A percentile compares a stretch with the other conserved stretches of the same genome.
These are phyloP conservation scores for Drosophila mojavensis DNA, from an alignment of 1,140 invertebrate genomes.

Conservation along the genomic window DNA sequence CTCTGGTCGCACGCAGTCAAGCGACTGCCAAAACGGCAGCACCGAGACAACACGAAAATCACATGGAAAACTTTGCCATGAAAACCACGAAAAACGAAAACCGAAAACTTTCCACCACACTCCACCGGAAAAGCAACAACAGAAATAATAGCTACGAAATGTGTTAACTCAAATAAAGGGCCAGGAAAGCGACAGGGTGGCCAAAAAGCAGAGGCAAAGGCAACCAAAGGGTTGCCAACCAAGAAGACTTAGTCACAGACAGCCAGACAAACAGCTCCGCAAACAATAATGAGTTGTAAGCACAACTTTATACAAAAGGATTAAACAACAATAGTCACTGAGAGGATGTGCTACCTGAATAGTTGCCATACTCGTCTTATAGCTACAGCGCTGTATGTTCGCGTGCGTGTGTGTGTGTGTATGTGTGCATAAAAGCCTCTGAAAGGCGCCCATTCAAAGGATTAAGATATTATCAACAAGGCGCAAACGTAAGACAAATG, in stretches of 20 bases:
- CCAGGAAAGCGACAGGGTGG: not conserved
- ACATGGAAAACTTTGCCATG: conserved; percentile 54
- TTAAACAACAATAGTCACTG: conserved; percentile 73
- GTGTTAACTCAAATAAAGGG: conserved; percentile 44
- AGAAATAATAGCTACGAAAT: conserved; percentile 45
- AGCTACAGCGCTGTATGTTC: not conserved
- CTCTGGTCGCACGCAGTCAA: conserved; percentile 26
- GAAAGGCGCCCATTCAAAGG: conserved; percentile 29
- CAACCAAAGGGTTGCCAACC: not conserved
- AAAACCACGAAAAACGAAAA: conserved; percentile 20
- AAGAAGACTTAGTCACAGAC: conserved; percentile 20
- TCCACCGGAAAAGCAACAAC: conserved; percentile 25
- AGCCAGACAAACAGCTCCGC: conserved; percentile 29
- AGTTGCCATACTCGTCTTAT: conserved; percentile 10
- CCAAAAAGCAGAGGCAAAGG: not conserved
- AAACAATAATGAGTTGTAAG: conserved; percentile 78
- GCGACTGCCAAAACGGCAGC: conserved; percentile 41
- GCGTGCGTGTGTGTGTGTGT: not conserved
- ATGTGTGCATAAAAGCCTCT: conserved; percentile 22
- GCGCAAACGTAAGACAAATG: not conserved
- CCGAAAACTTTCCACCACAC: conserved; percentile 51
- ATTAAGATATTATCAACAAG: conserved; percentile 50
- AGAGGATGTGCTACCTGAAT: conserved; percentile 31
- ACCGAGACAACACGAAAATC: conserved; percentile 36
- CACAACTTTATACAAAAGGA: conserved; percentile 76